phyloP scores from a whole-genome alignment of 2,888 invertebrate species.

The Agrotis ipsilon region DNA sequence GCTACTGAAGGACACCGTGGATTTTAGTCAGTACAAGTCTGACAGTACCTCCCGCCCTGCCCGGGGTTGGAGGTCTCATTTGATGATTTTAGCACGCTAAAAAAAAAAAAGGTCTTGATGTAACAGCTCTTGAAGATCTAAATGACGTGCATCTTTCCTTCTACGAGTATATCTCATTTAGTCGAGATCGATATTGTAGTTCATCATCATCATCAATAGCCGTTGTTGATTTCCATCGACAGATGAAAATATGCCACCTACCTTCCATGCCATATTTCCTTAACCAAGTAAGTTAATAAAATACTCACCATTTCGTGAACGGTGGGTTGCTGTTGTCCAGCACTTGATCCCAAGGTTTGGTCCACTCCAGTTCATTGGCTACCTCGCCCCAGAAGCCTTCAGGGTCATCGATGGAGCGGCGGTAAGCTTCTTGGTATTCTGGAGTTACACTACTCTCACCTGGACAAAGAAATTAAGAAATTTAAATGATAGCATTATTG shows the following conservation, averaged over 20 bases:
- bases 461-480: conserved; percentile 45
- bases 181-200: too few relatives aligned
- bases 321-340: conserved; percentile 96
- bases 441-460: conserved; percentile 81
- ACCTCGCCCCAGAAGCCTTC: conserved; percentile 97
- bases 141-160: not conserved
- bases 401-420: conserved; percentile 94
- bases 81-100: too few relatives aligned
- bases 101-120: too few relatives aligned
- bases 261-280: too few relatives aligned
- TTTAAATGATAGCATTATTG: not conserved
- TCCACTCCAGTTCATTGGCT: conserved; percentile 95
- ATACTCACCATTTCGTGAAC: conserved; percentile 96
- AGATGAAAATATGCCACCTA: too few relatives aligned
- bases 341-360: conserved; percentile 95
- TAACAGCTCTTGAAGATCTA: not conserved
- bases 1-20: too few relatives aligned
- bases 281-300: not conserved
- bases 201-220: too few relatives aligned
- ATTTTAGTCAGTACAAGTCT: too few relatives aligned
- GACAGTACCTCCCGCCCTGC: too few relatives aligned
- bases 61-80: too few relatives aligned
- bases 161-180: too few relatives aligned
- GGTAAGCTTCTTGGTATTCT: conserved; percentile 92
- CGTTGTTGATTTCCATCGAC: too few relatives aligned